phyloP scores from a whole-genome alignment of 2,888 invertebrate genomes.

The Heliconius hortense region DNA sequence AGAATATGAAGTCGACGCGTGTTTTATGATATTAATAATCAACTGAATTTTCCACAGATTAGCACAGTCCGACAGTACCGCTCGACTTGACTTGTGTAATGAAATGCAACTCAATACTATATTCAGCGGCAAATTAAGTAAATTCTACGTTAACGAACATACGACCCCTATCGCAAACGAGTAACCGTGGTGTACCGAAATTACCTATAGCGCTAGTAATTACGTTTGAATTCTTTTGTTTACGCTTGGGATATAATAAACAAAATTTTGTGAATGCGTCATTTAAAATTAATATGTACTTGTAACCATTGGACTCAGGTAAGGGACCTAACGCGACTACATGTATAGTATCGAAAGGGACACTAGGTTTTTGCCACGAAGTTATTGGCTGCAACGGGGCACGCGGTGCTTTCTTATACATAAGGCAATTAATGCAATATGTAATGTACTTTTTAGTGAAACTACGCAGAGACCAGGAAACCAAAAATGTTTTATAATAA shows the following conservation, averaged over 20 bases:
- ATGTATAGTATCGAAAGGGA: conserved; percentile 11
- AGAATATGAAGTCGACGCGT: conserved; percentile 27
- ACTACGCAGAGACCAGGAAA: too few relatives aligned
- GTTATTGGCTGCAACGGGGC: conserved; percentile 24
- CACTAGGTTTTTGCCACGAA: conserved; percentile 14
- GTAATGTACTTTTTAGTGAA: too few relatives aligned
- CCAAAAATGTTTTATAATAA: too few relatives aligned
- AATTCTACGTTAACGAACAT: conserved; percentile 27
- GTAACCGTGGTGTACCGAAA: neutral
- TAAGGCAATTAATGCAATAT: conserved; percentile 33
- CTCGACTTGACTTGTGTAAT: conserved; percentile 38
- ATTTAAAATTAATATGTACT: too few relatives aligned
- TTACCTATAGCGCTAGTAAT: too few relatives aligned
- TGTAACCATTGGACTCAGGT: too few relatives aligned
- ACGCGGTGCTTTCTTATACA: conserved; percentile 39
- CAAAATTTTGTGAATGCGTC: too few relatives aligned
- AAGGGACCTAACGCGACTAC: too few relatives aligned
- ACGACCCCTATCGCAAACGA: conserved; percentile 14
- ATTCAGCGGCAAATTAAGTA: conserved; percentile 19
- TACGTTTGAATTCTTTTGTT: conserved; percentile 10
- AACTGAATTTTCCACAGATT: conserved; percentile 34
- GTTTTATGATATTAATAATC: too few relatives aligned
- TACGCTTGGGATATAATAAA: too few relatives aligned
- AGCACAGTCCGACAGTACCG: conserved; percentile 35
- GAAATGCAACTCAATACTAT: conserved; percentile 35